phyloP scores from a whole-genome alignment of 2,797 vertebrate species.

The Lutjanus campechanus region DNA sequence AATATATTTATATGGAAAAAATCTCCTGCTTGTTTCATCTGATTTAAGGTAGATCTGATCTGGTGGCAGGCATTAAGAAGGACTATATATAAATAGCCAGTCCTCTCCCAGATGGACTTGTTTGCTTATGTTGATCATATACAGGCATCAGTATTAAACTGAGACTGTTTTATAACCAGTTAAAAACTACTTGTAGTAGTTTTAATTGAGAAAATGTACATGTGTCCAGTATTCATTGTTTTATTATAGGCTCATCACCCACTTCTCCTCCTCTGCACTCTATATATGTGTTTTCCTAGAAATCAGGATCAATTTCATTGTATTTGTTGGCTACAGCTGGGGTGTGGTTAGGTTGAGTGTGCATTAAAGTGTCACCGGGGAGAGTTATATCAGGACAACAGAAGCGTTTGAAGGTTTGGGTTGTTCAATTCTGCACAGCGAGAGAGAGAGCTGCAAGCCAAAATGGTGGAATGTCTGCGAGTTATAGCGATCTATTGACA shows the following conservation, averaged over 20 bases:
- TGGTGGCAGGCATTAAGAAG: too few species aligned
- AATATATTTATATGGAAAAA: too few species aligned
- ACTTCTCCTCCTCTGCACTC: background rate
- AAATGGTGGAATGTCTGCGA: slow-evolving; percentile 54
- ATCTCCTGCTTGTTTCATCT: too few species aligned
- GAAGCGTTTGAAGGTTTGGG: slow-evolving; percentile 17
- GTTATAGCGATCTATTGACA: slow-evolving; percentile 59
- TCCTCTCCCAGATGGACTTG: too few species aligned
- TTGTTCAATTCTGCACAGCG: slow-evolving; percentile 32
- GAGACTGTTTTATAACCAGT: too few species aligned
- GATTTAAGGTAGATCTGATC: too few species aligned
- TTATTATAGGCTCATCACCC: background rate
- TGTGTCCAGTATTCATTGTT: background rate
- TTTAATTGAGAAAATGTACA: slow-evolving; percentile 9
- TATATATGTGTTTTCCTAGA: slow-evolving; percentile 8
- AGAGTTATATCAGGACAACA: slow-evolving; percentile 39
- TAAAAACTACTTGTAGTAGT: too few species aligned
- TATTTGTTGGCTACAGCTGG: slow-evolving; percentile 9
- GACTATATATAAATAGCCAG: too few species aligned
- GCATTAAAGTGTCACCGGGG: slow-evolving; percentile 40
- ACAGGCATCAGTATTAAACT: too few species aligned
- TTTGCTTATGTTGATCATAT: too few species aligned
- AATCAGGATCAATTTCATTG: slow-evolving; percentile 18
- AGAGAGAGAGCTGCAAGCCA: slow-evolving; percentile 32
- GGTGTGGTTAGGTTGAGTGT: slow-evolving; percentile 35